These are phyloP conservation scores for Aphelenchoides bicaudatus DNA, from an alignment of 2,888 invertebrate species.

Conservation along the genomic window DNA sequence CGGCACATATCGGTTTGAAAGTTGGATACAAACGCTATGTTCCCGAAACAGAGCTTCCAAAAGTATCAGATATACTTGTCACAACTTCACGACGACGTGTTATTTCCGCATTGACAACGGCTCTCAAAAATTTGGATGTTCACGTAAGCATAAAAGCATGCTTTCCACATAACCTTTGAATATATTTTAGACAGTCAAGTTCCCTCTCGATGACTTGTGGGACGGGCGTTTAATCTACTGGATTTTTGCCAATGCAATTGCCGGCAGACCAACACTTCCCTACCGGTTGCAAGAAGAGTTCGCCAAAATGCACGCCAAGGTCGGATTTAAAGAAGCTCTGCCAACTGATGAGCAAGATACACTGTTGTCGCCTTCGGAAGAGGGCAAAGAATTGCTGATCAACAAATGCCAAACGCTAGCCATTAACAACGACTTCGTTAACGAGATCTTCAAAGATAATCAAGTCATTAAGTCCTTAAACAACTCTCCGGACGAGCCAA, in stretches of 20 bases:
- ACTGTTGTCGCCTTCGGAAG: slow-evolving; percentile 35
- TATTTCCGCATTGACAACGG: slow-evolving; percentile 32
- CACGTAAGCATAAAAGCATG: background rate
- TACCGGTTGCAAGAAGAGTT: slow-evolving; percentile 55
- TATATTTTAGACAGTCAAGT: slow-evolving; percentile 29
- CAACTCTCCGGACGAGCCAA: slow-evolving; percentile 12
- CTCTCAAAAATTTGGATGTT: slow-evolving; percentile 23
- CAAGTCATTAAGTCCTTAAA: slow-evolving; percentile 9
- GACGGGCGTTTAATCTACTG: slow-evolving; percentile 55
- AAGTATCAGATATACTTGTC: slow-evolving; percentile 7
- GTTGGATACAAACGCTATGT: slow-evolving; percentile 17
- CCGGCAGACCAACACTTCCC: slow-evolving; percentile 41
- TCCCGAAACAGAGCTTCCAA: slow-evolving; percentile 9
- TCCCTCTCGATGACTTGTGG: slow-evolving; percentile 51
- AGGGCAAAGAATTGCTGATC: slow-evolving; percentile 10
- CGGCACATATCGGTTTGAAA: slow-evolving; percentile 27
- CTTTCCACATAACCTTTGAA: background rate
- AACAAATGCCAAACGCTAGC: slow-evolving; percentile 5
- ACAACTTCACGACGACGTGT: slow-evolving; percentile 33
- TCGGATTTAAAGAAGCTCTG: slow-evolving; percentile 45
- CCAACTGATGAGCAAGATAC: slow-evolving; percentile 51
- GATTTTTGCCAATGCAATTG: slow-evolving; percentile 35
- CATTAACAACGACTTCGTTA: slow-evolving; percentile 22
- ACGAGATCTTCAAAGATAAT: slow-evolving; percentile 23
- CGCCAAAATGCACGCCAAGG: slow-evolving; percentile 43